Base-by-base conservation (phyloP, 2,888 invertebrate genomes). In the Meghimatium bilineatum region DNA sequence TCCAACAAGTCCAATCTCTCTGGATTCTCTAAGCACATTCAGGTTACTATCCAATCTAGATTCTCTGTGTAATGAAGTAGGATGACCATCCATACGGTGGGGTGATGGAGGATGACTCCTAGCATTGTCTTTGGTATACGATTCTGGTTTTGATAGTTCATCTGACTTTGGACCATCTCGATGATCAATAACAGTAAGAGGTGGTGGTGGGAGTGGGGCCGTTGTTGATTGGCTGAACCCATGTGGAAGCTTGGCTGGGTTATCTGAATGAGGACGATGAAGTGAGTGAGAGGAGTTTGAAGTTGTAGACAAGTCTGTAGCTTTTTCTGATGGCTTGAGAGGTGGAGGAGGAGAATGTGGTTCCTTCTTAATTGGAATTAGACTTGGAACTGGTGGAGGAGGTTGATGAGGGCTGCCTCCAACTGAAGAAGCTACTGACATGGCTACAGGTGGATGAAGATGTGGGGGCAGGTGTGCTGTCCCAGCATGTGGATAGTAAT, bases 201-300 rank as follows among this genome's bases (percentile, higher is more conserved):
- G 88, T 88, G 52, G 89, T 88, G 82, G 89, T 86, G 56, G 90
- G 86, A 63, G 89, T 87, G 90, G 83, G 88, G 87, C 87, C 88
- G 87, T 87, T 89, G 82, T 85, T 72, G 86, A 86, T 67, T 86
- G 85, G 34, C 86, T 83, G 85, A 82, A 87, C 72, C 86, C 87
- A 36, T 87, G 86, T 67, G 77, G 83, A 67, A 75, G 63, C 38
- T 82, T 76, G 10, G 63, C 84, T 34, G 75, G 76, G 66, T 78
- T 76, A 20, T 82, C 83, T 29, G 85, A 56, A 29, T 83, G 85
- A 1, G 85, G 82, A n/a, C 85, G 85, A 38, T 80, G 76, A 23
- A 83, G 76, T 17, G 56, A 56, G 20, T 56, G 56, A 17, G 56
- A 56, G 10, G 85, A 52, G 20, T 81, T 83, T 8, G 75, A 80